A percentile compares a stretch with the other conserved stretches of the same genome.
These are phyloP conservation scores for Coccyzus lansbergi DNA, from an alignment of 2,797 vertebrate genomes.

Conservation along the genomic window DNA sequence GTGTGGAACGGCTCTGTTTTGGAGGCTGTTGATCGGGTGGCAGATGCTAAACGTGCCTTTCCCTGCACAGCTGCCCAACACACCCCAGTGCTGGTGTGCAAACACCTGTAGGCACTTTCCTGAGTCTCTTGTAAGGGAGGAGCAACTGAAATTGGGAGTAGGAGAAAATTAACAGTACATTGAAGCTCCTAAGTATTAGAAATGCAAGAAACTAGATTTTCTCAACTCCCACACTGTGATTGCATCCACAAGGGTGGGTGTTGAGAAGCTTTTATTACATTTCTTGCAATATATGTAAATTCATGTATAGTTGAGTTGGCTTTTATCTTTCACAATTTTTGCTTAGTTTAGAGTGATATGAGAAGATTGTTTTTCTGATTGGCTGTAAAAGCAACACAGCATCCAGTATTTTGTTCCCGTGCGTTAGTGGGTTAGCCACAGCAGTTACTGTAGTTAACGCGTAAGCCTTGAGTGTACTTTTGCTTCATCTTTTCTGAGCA, in stretches of 20 bases:
- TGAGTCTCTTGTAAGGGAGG: rapidly evolving
- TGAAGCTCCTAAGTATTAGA: not conserved
- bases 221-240: constrained; percentile 7
- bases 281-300: not conserved
- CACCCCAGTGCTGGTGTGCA: not conserved
- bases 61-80: not conserved
- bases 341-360: not conserved
- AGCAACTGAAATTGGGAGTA: not conserved
- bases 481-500: not conserved
- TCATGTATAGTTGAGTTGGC: not conserved
- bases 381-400: not conserved
- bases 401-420: not conserved
- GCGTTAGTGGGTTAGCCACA: not conserved
- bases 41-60: not conserved
- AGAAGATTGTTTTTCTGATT: not conserved
- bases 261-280: not conserved
- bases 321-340: not conserved
- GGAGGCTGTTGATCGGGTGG: not conserved
- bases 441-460: not conserved
- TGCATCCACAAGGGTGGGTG: constrained; percentile 10
- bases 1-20: not conserved
- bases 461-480: not conserved
- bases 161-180: not conserved
- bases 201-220: constrained; percentile 4
- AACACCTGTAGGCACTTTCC: not conserved